Percentiles rank a stretch among this genome's conserved stretches.
Evolutionary conservation across 2,113 vertebrate genomes (phyloP).

Genomic region (Orthonyx spaldingii): DNA sequence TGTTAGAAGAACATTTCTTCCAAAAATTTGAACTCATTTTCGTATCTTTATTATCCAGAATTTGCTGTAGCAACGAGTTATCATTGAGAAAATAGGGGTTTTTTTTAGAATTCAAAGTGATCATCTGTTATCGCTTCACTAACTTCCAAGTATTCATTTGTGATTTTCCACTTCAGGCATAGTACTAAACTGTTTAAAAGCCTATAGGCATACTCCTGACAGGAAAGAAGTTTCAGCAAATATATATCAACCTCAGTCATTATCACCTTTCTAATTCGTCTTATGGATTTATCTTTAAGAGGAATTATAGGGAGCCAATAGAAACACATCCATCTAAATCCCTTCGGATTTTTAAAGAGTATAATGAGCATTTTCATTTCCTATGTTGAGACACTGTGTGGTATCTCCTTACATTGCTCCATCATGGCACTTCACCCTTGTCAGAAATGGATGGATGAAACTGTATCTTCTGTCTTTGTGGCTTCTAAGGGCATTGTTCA

Average conservation of each 20-base stretch:
- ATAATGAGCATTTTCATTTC: neutral
- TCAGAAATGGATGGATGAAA: neutral
- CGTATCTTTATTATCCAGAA: neutral
- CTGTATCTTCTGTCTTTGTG: neutral
- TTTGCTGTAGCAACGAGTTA: neutral
- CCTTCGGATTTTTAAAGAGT: neutral
- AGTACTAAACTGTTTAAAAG: neutral
- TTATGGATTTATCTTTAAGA: neutral
- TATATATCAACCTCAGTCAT: neutral
- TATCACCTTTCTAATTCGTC: neutral
- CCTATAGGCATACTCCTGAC: neutral
- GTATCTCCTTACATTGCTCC: neutral
- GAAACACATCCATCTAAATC: neutral
- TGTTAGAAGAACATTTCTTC: neutral
- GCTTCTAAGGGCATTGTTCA: neutral
- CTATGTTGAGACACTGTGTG: neutral
- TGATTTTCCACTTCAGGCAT: neutral
- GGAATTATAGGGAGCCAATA: neutral
- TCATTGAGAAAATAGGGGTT: neutral
- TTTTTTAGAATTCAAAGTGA: neutral
- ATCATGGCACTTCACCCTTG: neutral
- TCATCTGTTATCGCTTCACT: neutral
- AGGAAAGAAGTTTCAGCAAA: neutral
- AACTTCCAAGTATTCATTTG: neutral
- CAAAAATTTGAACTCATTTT: neutral